Evolutionary conservation across 30 jellyfish, hydroid and myxozoan species (phyloP), one percentile per base, ranked within the genome.

Genomic region (Chironex yamaguchii): DNA sequence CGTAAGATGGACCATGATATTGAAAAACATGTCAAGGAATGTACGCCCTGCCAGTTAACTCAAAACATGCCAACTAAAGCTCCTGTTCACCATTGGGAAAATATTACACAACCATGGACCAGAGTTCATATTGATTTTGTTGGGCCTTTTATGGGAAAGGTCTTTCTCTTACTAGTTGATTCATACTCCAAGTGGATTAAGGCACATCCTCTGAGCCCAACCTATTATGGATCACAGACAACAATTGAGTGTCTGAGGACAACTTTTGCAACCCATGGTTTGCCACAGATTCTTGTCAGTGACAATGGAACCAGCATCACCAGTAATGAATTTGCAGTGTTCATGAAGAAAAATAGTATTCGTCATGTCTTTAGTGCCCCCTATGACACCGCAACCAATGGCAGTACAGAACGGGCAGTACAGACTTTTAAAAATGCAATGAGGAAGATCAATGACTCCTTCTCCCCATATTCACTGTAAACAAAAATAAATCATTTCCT

Each of bases 381-480:
- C 14, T 73, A 28, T 22, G 92, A 83, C 73, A 91, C 93, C 2
- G 82, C 93, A 69, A 71, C 93, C 17, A 83, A 83, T 83, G 93
- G 93, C 11, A 0, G 14, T 22, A 87, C 93, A 4, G 93, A 83
- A 83, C 36, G 93, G 14, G 20, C 29, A 11, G 91, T 81, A 14
- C 92, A 52, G 21, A 31, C 90, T 6, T 81, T 73, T 21, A 36
- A 73, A 27, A 67, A 25, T 9, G 67, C 48, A 71, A 31, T 20
- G 83, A 31, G 11, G 81, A 71, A 36, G 82, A 71, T 12, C 82
- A 71, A 34, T 34, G 24, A n/a, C 32, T 30, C 69, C 71, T 33
- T 33, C 12, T 67, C 81, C n/a, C 12, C 24, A 24, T 69, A 24
- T 21, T 30, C 81, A n/a, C 12, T 36, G 0, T 0, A 36, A 24